phyloP scores from a whole-genome alignment of 2,797 vertebrate genomes.

The Helostoma temminkii region DNA sequence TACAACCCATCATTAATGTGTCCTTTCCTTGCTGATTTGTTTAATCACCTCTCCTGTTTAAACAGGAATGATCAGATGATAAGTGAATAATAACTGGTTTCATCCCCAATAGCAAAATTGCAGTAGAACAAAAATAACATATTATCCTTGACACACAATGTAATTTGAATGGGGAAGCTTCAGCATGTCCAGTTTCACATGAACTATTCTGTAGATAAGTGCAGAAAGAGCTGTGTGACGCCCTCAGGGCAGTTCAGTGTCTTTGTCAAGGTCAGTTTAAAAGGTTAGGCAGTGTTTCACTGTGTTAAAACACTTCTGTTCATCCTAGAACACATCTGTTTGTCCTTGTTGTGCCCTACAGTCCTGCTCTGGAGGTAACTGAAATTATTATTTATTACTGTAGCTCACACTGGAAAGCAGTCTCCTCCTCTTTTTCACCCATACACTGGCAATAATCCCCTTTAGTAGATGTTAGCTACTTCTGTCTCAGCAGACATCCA shows the following conservation, averaged over 20 bases:
- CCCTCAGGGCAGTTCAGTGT: conserved; percentile 30
- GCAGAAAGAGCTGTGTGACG: conserved; percentile 43
- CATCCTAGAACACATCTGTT: conserved; percentile 1
- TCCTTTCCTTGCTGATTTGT: conserved; percentile 50
- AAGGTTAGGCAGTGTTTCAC: conserved; percentile 38
- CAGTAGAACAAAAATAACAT: conserved; percentile 18
- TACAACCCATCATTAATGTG: conserved; percentile 37
- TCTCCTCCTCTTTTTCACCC: conserved; percentile 18
- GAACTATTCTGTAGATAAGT: conserved; percentile 29
- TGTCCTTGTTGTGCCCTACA: conserved; percentile 31
- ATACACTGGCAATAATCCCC: conserved; percentile 42
- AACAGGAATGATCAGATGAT: conserved; percentile 33
- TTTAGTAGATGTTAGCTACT: conserved; percentile 58
- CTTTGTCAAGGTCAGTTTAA: conserved; percentile 49
- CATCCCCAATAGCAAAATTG: conserved; percentile 36
- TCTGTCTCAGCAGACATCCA: conserved; percentile 71
- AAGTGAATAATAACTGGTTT: conserved; percentile 56
- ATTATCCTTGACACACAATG: conserved; percentile 30
- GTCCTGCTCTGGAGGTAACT: conserved; percentile 25
- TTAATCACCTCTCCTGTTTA: conserved; percentile 41
- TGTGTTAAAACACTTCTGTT: conserved; percentile 31
- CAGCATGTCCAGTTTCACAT: conserved; percentile 24
- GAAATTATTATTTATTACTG: conserved; percentile 22
- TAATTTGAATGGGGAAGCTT: conserved; percentile 25
- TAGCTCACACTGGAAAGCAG: conserved; percentile 13